These are phyloP conservation scores for Magallana ariakensis DNA, from an alignment of 1,140 invertebrate species.

Conservation along the genomic window DNA sequence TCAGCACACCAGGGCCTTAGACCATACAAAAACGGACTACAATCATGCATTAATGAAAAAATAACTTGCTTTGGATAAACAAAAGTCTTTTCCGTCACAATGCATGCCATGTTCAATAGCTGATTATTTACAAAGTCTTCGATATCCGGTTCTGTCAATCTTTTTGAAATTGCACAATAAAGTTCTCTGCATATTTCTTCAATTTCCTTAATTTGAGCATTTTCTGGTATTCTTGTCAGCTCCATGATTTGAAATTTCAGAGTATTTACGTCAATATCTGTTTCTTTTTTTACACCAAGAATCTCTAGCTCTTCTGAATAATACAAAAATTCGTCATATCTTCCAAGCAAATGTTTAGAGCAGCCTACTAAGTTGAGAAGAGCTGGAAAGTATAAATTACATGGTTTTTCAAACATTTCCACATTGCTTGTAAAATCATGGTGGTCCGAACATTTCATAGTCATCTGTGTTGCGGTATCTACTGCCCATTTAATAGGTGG, in stretches of 20 bases:
- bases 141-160: background rate
- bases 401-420: background rate
- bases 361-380: background rate
- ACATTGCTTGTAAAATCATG: background rate
- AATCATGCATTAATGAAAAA: slow-evolving; percentile 40
- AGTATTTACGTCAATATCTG: background rate
- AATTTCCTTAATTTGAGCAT: background rate
- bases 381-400: background rate
- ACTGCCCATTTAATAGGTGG: slow-evolving; percentile 51
- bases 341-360: background rate
- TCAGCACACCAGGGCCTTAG: background rate
- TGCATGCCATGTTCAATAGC: background rate
- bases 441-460: background rate
- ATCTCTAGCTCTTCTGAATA: background rate
- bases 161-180: background rate
- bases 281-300: background rate
- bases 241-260: background rate
- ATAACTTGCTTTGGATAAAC: slow-evolving; percentile 54
- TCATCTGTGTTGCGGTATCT: background rate
- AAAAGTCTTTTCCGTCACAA: slow-evolving; percentile 49
- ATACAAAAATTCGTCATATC: background rate
- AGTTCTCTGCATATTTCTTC: background rate
- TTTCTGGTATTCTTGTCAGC: background rate
- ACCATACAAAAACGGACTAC: slow-evolving; percentile 60
- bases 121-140: background rate